A percentile compares a stretch with the other conserved stretches of the same genome.
Conservation (phyloP, 2,888 invertebrate genomes). For the Troides helena region DNA sequence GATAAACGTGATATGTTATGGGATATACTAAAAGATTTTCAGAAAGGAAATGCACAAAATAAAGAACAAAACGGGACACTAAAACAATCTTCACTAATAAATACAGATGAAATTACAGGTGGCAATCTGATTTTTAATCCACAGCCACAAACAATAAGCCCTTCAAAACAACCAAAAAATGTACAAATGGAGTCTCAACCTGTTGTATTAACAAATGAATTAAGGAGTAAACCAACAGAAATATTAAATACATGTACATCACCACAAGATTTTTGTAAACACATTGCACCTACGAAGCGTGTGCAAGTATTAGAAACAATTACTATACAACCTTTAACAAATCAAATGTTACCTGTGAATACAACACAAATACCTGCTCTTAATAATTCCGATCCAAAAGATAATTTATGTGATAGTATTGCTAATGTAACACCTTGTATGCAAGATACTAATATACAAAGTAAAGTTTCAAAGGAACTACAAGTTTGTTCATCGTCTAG, state of each 20-base stretch:
- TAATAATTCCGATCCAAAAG: constrained; percentile 20
- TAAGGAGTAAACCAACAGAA: constrained; percentile 41
- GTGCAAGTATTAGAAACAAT: constrained; percentile 65
- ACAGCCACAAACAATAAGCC: constrained; percentile 27
- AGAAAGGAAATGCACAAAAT: constrained; percentile 40
- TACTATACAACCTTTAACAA: constrained; percentile 47
- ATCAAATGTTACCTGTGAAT: constrained; percentile 10
- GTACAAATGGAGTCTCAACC: constrained; percentile 42
- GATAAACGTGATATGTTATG: constrained; percentile 56
- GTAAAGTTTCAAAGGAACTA: constrained; percentile 3
- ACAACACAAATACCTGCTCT: not conserved
- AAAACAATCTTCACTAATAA: constrained; percentile 10
- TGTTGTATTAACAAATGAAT: constrained; percentile 49
- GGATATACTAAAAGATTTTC: constrained; percentile 54
- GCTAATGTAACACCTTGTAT: not conserved
- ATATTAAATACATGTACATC: constrained; percentile 27
- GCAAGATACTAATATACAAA: not conserved
- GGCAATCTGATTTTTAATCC: constrained; percentile 16
- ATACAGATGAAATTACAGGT: constrained; percentile 11
- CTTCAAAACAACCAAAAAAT: constrained; percentile 15
- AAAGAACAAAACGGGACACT: constrained; percentile 7
- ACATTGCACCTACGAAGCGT: constrained; percentile 54
- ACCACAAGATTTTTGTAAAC: constrained; percentile 39
- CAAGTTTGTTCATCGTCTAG: not conserved
- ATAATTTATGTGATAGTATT: constrained; percentile 5